These are phyloP conservation scores for Chionomys nivalis DNA, from an alignment of 2,113 vertebrate species.

Conservation along the genomic window DNA sequence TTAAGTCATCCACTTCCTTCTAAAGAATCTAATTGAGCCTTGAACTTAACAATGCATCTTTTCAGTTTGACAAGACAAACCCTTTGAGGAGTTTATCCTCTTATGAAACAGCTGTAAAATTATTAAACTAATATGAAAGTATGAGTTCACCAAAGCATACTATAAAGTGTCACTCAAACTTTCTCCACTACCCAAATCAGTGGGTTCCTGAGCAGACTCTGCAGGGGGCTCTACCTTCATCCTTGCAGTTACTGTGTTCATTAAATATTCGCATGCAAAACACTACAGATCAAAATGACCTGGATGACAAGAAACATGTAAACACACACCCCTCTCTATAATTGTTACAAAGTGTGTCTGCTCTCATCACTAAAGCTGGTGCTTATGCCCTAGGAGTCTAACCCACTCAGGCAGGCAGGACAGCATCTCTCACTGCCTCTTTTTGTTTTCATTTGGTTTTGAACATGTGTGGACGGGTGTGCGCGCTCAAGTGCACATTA, in stretches of 20 bases:
- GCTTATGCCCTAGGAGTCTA: too few relatives aligned
- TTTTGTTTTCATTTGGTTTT: neutral
- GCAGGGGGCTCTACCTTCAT: neutral
- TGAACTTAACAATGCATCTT: neutral
- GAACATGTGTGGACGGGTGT: neutral
- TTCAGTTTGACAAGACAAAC: neutral
- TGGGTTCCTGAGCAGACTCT: neutral
- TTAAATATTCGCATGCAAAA: conserved; percentile 13
- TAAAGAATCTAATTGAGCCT: neutral
- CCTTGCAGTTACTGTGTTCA: neutral
- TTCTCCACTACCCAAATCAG: conserved; percentile 47
- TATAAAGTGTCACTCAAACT: conserved; percentile 72
- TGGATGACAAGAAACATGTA: neutral
- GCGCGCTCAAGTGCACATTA: conserved; percentile 83
- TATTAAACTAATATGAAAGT: conserved; percentile 12
- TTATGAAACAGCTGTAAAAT: neutral
- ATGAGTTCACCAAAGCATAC: conserved; percentile 34
- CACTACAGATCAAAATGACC: neutral
- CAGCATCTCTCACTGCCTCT: neutral
- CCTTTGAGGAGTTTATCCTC: conserved; percentile 3
- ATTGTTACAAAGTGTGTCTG: neutral
- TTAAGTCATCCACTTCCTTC: neutral
- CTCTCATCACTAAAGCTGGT: neutral
- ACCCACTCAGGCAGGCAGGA: neutral
- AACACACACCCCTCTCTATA: neutral